Conservation (phyloP, 2,113 vertebrate species). For the Gobio gobio region DNA sequence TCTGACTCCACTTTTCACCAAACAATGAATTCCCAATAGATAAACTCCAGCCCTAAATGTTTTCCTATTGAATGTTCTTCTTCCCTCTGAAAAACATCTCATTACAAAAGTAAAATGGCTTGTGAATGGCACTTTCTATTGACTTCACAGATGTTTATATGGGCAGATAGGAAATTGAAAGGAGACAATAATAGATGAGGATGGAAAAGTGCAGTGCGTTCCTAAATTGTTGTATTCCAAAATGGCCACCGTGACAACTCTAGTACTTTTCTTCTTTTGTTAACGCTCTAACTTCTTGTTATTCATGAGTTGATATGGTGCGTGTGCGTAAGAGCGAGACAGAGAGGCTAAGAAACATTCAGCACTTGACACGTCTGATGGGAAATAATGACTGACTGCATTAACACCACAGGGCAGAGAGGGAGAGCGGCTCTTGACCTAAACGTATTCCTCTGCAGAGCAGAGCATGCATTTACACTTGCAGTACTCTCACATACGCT, state of each 20-base stretch:
- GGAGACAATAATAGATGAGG: background rate
- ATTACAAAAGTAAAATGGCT: background rate
- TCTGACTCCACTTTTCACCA: background rate
- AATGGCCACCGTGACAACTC: conserved; percentile 16
- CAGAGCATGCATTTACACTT: conserved; percentile 26
- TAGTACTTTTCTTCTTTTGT: background rate
- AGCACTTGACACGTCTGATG: conserved; percentile 41
- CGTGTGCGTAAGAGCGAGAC: conserved; percentile 9
- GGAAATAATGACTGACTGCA: conserved; percentile 50
- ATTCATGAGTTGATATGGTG: conserved; percentile 4
- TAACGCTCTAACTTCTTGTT: background rate
- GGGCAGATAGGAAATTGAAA: background rate
- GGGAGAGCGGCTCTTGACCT: conserved; percentile 46
- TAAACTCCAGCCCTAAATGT: conserved; percentile 1
- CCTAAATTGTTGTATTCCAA: background rate
- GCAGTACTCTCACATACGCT: background rate
- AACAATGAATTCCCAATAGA: background rate
- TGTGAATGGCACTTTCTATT: background rate
- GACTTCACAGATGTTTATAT: background rate
- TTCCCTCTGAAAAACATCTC: background rate
- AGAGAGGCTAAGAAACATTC: conserved; percentile 33
- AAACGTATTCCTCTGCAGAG: conserved; percentile 32
- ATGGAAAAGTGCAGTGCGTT: background rate
- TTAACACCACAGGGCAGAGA: conserved; percentile 42
- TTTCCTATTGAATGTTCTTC: background rate